Evolutionary conservation across 2,113 vertebrate genomes (phyloP).

Genomic region (Dasyornis broadbenti): DNA sequence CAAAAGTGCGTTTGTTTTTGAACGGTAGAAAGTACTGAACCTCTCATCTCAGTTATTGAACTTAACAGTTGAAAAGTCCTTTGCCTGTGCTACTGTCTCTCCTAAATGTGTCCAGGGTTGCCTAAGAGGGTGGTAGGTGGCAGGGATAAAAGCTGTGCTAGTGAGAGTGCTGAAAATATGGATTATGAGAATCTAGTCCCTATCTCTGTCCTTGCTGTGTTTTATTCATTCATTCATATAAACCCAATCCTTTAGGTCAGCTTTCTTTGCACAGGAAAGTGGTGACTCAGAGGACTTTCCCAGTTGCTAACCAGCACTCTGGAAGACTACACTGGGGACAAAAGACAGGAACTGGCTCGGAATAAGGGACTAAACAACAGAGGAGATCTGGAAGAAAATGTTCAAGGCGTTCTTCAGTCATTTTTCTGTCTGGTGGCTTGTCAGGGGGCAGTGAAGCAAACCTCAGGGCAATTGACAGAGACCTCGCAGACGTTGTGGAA

Average conservation of each 20-base stretch:
- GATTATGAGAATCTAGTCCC: neutral
- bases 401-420: neutral
- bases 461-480: neutral
- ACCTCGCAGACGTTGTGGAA: neutral
- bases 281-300: neutral
- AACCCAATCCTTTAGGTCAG: neutral
- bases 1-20: neutral
- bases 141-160: neutral
- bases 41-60: neutral
- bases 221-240: neutral
- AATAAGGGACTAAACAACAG: neutral
- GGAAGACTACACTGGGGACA: neutral
- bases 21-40: neutral
- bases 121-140: neutral
- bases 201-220: neutral
- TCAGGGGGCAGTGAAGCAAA: neutral
- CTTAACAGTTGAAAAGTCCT: neutral
- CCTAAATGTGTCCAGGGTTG: neutral
- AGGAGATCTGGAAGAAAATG: neutral
- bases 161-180: neutral
- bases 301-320: neutral
- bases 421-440: neutral
- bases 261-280: neutral
- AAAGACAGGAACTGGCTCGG: neutral
- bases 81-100: neutral